Evolutionary conservation across 2,113 vertebrate species (phyloP).

Genomic region (Bungarus multicinctus): DNA sequence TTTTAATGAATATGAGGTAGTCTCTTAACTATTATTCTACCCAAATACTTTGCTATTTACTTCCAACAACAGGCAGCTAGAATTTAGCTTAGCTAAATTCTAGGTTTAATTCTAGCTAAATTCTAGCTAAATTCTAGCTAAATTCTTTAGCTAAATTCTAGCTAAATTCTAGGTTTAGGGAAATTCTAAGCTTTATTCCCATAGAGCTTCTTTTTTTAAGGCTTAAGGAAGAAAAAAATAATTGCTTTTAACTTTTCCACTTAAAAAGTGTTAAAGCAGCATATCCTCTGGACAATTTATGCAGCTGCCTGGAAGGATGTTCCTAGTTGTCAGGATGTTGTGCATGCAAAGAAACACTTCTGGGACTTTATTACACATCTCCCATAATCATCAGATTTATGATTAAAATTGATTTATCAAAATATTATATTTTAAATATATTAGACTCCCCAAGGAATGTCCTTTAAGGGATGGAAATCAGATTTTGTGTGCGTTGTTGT

Average conservation of each 20-base stretch:
- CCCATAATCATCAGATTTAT: not conserved
- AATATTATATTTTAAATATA: not conserved
- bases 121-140: not conserved
- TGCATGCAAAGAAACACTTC: not conserved
- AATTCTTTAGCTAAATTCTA: too few relatives aligned
- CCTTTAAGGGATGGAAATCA: not conserved
- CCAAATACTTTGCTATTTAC: not conserved
- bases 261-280: not conserved
- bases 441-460: not conserved
- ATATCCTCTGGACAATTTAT: not conserved
- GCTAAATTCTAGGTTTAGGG: not conserved
- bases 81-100: too few relatives aligned
- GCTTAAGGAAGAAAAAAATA: not conserved
- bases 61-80: not conserved
- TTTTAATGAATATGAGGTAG: not conserved
- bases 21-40: not conserved
- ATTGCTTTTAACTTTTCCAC: not conserved
- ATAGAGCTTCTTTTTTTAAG: not conserved
- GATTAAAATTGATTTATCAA: not conserved
- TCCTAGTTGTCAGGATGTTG: not conserved
- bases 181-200: not conserved
- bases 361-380: not conserved
- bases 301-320: not conserved
- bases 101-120: not conserved
- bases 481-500: not conserved